phyloP scores from a whole-genome alignment of 2,888 invertebrate species.

The Drosophila aldrichi region DNA sequence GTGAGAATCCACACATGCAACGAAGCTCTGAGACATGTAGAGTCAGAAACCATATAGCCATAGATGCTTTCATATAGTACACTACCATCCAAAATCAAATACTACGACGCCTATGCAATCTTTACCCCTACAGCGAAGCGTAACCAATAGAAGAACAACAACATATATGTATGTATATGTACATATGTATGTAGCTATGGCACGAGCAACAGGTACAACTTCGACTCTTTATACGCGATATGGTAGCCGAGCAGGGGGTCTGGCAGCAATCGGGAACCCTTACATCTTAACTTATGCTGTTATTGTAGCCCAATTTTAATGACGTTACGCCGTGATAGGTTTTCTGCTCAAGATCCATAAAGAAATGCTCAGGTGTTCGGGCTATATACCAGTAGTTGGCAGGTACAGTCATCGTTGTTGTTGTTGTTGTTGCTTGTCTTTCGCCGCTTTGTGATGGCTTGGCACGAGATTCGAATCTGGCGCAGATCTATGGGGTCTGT shows the following conservation, averaged over 20 bases:
- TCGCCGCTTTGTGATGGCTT: slow-evolving; percentile 61
- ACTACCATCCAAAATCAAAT: slow-evolving; percentile 47
- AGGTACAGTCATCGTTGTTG: slow-evolving; percentile 51
- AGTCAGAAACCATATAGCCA: slow-evolving; percentile 33
- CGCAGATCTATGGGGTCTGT: slow-evolving; percentile 60
- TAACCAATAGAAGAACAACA: slow-evolving; percentile 61
- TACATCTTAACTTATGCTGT: slow-evolving; percentile 52
- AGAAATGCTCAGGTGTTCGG: slow-evolving; percentile 77
- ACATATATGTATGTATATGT: slow-evolving; percentile 1
- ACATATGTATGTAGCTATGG: slow-evolving; percentile 4
- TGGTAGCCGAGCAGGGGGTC: slow-evolving; percentile 43
- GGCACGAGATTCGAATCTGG: slow-evolving; percentile 70
- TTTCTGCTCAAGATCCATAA: slow-evolving; percentile 80
- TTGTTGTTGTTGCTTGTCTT: slow-evolving; percentile 26
- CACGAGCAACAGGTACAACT: slow-evolving; percentile 27
- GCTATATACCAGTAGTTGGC: slow-evolving; percentile 18
- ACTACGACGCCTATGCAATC: slow-evolving; percentile 53
- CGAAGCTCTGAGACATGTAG: slow-evolving; percentile 22
- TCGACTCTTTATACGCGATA: slow-evolving; percentile 56
- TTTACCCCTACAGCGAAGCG: slow-evolving; percentile 69
- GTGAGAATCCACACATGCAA: slow-evolving; percentile 61
- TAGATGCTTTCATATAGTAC: slow-evolving; percentile 37
- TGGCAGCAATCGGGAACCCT: slow-evolving; percentile 46
- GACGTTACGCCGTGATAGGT: slow-evolving; percentile 81
- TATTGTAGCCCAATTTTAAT: slow-evolving; percentile 79